These are phyloP conservation scores for Chymomyza costata DNA, from an alignment of 1,140 invertebrate species.

Conservation along the genomic window DNA sequence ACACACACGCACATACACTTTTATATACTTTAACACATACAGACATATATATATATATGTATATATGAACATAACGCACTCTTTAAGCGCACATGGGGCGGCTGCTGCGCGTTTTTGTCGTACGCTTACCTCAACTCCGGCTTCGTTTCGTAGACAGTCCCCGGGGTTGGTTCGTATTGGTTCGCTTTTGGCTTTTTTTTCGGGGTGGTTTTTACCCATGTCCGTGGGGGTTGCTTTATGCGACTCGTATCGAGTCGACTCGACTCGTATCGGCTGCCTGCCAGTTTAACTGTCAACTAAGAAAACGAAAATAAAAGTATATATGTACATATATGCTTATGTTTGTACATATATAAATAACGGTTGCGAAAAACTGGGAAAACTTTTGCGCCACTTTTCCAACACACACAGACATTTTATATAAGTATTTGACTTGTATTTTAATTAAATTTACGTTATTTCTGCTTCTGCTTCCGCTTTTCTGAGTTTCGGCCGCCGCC, in stretches of 20 bases:
- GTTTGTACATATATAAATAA: too few species aligned
- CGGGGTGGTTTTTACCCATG: too few species aligned
- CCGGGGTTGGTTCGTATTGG: slow-evolving; percentile 37
- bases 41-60: too few species aligned
- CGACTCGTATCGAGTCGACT: too few species aligned
- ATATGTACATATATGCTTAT: too few species aligned
- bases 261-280: too few species aligned
- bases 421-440: too few species aligned
- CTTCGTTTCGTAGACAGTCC: neutral
- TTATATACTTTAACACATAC: too few species aligned
- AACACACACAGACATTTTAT: slow-evolving; percentile 18
- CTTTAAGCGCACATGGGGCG: slow-evolving; percentile 28
- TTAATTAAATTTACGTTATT: too few species aligned
- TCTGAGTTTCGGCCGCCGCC: too few species aligned
- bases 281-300: slow-evolving; percentile 20
- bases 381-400: slow-evolving; percentile 25
- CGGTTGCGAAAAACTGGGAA: slow-evolving; percentile 55
- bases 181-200: slow-evolving; percentile 12
- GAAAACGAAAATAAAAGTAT: neutral
- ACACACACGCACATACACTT: slow-evolving; percentile 11
- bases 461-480: too few species aligned
- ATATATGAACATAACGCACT: too few species aligned
- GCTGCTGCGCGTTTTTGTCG: slow-evolving; percentile 24
- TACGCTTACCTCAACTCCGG: slow-evolving; percentile 1
- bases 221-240: slow-evolving; percentile 7